A percentile compares a stretch with the other conserved stretches of the same genome.
These are phyloP conservation scores for Motacilla tschutschensis DNA, from an alignment of 2,113 vertebrate species.

Conservation along the genomic window DNA sequence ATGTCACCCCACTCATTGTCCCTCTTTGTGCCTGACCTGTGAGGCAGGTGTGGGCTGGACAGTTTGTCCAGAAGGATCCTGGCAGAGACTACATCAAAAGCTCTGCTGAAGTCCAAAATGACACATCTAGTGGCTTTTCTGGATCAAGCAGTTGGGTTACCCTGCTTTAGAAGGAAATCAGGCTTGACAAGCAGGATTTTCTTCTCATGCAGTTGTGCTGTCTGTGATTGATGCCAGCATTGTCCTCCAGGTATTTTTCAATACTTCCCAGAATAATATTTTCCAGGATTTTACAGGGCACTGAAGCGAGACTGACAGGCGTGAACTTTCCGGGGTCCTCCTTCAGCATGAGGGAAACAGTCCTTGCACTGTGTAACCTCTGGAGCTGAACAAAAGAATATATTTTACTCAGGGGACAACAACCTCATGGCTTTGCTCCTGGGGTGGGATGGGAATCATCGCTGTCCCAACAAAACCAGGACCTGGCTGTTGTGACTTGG, in stretches of 20 bases:
- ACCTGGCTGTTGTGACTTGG: background rate
- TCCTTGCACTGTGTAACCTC: background rate
- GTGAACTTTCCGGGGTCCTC: background rate
- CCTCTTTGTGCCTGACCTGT: background rate
- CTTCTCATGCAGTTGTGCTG: background rate
- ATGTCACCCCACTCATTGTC: background rate
- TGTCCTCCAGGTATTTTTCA: background rate
- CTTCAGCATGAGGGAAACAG: background rate
- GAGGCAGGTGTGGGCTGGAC: background rate
- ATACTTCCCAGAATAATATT: background rate
- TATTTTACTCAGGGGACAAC: background rate
- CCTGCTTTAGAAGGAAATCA: background rate
- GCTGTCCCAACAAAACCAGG: background rate
- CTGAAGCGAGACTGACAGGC: background rate
- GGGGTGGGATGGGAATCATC: background rate
- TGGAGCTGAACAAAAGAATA: background rate
- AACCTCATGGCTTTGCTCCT: background rate
- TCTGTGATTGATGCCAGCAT: background rate
- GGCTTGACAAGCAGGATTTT: background rate
- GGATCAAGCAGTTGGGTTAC: background rate
- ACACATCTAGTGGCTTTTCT: background rate
- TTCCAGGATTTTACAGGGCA: background rate
- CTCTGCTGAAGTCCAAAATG: background rate
- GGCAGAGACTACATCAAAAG: background rate
- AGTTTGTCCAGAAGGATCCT: background rate